Evolutionary conservation across 1,140 invertebrate species (phyloP).

Genomic region (Hylaeus anthracinus): DNA sequence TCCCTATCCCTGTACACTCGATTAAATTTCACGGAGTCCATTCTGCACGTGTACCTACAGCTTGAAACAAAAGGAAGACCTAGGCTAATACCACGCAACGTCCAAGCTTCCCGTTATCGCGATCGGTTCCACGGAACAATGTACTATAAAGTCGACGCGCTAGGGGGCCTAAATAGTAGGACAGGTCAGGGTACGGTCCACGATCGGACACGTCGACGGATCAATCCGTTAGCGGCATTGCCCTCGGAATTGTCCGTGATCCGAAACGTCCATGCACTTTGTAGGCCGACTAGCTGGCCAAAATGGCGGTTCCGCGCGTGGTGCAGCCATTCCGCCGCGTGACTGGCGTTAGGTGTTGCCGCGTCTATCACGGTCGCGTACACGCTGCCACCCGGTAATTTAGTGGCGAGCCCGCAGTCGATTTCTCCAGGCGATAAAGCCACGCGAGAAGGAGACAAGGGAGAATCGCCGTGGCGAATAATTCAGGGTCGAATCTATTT

Average conservation of each 20-base stretch:
- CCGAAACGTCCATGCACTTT: conserved; percentile 57
- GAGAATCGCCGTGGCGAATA: conserved; percentile 55
- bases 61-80: not conserved
- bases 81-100: conserved; percentile 6
- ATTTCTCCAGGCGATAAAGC: conserved; percentile 68
- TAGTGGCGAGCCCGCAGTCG: conserved; percentile 64
- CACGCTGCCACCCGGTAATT: conserved; percentile 66
- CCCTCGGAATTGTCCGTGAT: conserved; percentile 55
- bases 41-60: not conserved
- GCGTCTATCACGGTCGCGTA: conserved; percentile 59
- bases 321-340: conserved; percentile 50
- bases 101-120: conserved; percentile 39
- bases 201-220: conserved; percentile 23
- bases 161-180: conserved; percentile 31
- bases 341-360: conserved; percentile 70
- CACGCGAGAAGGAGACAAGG: conserved; percentile 39
- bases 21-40: not conserved
- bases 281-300: conserved; percentile 29
- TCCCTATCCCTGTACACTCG: not conserved
- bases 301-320: conserved; percentile 45
- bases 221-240: conserved; percentile 44
- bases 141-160: conserved; percentile 21
- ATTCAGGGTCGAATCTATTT: conserved; percentile 62
- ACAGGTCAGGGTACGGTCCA: conserved; percentile 29
- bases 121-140: conserved; percentile 41